Conservation (phyloP, 2,113 vertebrate genomes). For the Notiomystis cincta region DNA sequence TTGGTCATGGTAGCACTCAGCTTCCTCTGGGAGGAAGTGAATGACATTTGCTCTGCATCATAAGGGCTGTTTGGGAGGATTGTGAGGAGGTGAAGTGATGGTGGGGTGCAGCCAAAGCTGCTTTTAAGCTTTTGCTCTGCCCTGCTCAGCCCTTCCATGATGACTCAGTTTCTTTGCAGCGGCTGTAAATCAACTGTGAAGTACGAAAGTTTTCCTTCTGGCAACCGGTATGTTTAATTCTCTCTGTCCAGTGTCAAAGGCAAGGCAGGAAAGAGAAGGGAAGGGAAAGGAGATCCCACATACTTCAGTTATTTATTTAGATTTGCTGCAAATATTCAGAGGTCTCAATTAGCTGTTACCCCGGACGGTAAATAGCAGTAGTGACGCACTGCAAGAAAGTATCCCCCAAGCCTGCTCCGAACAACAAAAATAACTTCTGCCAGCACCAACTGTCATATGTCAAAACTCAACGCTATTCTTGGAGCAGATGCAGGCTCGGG, state of each 20-base stretch:
- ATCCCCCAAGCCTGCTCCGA: background rate
- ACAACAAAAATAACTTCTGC: constrained; percentile 44
- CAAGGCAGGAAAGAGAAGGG: background rate
- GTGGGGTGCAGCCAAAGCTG: background rate
- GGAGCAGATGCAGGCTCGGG: constrained; percentile 3
- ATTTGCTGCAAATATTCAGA: constrained; percentile 4
- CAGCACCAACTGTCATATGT: constrained; percentile 41
- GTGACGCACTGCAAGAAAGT: constrained; percentile 25
- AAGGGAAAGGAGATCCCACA: background rate
- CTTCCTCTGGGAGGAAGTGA: background rate
- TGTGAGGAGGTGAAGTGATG: background rate
- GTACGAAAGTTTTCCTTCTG: background rate
- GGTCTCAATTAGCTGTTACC: background rate
- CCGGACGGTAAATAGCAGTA: background rate
- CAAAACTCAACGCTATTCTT: constrained; percentile 51
- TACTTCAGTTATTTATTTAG: background rate
- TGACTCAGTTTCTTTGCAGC: background rate
- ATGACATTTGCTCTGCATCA: background rate
- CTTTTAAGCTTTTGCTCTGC: background rate
- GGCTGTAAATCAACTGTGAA: background rate
- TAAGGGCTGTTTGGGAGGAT: background rate
- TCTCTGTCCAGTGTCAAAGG: background rate
- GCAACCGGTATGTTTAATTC: background rate
- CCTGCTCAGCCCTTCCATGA: background rate
- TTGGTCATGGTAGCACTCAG: background rate